Evolutionary conservation across 2,797 vertebrate species (phyloP).

Genomic region (Hybognathus amarus): DNA sequence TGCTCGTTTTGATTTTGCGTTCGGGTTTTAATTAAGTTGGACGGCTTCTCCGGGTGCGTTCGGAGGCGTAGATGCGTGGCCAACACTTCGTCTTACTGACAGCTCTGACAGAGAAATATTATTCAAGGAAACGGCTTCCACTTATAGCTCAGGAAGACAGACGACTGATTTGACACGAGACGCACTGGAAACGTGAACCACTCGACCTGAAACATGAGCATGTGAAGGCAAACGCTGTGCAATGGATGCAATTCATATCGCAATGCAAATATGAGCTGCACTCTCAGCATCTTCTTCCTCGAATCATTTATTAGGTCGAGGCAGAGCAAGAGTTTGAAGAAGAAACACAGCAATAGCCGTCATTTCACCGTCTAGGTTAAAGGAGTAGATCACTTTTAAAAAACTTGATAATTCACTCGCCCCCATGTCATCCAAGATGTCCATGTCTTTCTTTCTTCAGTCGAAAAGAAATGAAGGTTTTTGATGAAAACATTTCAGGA

Average conservation of each 20-base stretch:
- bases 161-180: constrained; percentile 55
- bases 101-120: constrained; percentile 70
- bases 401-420: too few species aligned
- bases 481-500: too few species aligned
- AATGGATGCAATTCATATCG: not conserved
- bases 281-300: not conserved
- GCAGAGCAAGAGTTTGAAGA: not conserved
- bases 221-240: not conserved
- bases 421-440: too few species aligned
- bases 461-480: too few species aligned
- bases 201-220: not conserved
- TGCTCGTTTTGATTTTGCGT: constrained; percentile 47
- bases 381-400: too few species aligned
- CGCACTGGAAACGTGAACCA: not conserved
- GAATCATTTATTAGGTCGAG: not conserved
- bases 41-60: constrained; percentile 45
- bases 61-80: constrained; percentile 59
- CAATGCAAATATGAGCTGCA: not conserved
- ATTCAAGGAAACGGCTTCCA: constrained; percentile 64
- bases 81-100: constrained; percentile 61
- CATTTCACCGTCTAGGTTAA: too few species aligned
- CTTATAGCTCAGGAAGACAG: constrained; percentile 73
- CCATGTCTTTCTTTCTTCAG: too few species aligned
- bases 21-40: constrained; percentile 65
- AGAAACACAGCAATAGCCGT: not conserved